Evolutionary conservation across 2,888 invertebrate species (phyloP).

Genomic region (Lagria hirta): DNA sequence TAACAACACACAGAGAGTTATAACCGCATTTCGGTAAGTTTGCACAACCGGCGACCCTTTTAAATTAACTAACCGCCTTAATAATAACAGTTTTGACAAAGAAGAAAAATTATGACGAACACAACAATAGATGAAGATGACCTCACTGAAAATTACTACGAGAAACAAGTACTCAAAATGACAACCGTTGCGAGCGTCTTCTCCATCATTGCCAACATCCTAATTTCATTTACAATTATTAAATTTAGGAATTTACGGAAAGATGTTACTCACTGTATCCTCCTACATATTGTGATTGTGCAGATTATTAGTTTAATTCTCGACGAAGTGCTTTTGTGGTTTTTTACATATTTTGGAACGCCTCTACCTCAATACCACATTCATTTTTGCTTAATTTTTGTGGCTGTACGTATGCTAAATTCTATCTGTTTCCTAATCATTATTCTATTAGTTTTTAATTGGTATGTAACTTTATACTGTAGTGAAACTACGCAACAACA

Average conservation of each 20-base stretch:
- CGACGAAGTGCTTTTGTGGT: slow-evolving; percentile 15
- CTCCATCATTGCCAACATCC: slow-evolving; percentile 10
- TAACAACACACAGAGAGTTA: slow-evolving; percentile 1
- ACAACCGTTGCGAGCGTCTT: slow-evolving; percentile 11
- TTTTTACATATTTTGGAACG: slow-evolving; percentile 15
- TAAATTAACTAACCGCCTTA: slow-evolving; percentile 5
- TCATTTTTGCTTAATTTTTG: slow-evolving; percentile 13
- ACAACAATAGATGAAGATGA: slow-evolving; percentile 15
- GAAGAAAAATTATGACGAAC: slow-evolving; percentile 3
- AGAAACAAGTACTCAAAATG: slow-evolving; percentile 15
- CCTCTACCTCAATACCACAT: slow-evolving; percentile 15
- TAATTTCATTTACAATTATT: slow-evolving; percentile 15
- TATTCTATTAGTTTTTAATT: slow-evolving; percentile 12
- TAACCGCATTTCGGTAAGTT: neutral
- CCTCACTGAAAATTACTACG: slow-evolving; percentile 12
- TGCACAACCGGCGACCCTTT: slow-evolving; percentile 1
- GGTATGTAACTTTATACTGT: slow-evolving; percentile 13
- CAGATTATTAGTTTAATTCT: slow-evolving; percentile 13
- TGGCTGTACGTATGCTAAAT: slow-evolving; percentile 10
- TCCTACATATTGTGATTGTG: slow-evolving; percentile 13
- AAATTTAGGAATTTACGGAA: slow-evolving; percentile 12
- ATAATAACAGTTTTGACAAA: neutral
- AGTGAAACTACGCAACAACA: slow-evolving; percentile 7
- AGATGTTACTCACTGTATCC: slow-evolving; percentile 9
- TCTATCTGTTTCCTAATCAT: slow-evolving; percentile 10